Conservation (phyloP, 2,888 invertebrate genomes). For the Tetrapedia diversipes region DNA sequence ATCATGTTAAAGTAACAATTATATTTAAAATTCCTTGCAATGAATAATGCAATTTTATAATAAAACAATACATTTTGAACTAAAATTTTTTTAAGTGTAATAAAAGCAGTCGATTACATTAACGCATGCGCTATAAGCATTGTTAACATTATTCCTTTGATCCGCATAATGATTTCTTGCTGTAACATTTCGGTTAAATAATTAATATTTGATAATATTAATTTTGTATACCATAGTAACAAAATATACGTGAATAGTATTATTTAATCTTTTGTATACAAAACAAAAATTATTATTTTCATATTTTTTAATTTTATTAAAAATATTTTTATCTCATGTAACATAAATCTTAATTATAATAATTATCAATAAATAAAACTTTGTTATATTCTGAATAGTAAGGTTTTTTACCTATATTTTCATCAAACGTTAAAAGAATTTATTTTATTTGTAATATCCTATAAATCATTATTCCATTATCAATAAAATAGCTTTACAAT, state of each 20-base stretch:
- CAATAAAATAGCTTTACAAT: too few relatives aligned
- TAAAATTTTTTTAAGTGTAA: conserved; percentile 4
- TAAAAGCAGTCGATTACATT: conserved; percentile 30
- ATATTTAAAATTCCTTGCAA: neutral
- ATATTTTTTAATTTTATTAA: neutral
- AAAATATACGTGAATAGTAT: neutral
- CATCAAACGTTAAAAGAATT: too few relatives aligned
- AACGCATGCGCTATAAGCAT: conserved; percentile 28
- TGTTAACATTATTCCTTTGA: conserved; percentile 1
- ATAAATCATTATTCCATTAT: too few relatives aligned
- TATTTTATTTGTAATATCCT: too few relatives aligned
- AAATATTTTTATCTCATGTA: too few relatives aligned
- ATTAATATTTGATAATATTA: neutral
- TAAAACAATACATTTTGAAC: neutral
- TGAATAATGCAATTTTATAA: neutral
- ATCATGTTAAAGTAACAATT: neutral
- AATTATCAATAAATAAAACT: too few relatives aligned
- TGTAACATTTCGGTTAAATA: neutral
- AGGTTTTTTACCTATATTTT: too few relatives aligned
- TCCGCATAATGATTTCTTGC: conserved; percentile 14
- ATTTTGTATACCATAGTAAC: neutral
- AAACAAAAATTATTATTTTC: neutral
- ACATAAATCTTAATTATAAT: too few relatives aligned
- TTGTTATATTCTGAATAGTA: too few relatives aligned
- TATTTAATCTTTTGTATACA: neutral